phyloP scores from a whole-genome alignment of 1,140 invertebrate species.

The Bombus superbus region DNA sequence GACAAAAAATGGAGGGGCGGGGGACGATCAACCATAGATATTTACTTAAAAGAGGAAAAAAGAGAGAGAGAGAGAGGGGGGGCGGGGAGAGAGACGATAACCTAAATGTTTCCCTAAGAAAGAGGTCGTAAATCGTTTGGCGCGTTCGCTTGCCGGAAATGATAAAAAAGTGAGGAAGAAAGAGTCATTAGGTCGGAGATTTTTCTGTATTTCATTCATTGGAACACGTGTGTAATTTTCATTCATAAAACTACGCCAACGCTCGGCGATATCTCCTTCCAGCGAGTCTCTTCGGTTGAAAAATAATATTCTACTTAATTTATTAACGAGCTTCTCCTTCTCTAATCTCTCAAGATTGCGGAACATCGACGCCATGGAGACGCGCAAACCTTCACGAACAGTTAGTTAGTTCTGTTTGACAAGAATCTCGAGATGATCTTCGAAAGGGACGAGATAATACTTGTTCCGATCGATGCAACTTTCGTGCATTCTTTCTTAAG shows the following conservation, averaged over 20 bases:
- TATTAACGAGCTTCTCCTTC: no score
- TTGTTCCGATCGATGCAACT: no score
- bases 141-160: neutral
- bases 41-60: neutral
- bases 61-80: no score
- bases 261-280: neutral
- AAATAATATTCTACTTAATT: neutral
- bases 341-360: no score
- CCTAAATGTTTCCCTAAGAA: neutral
- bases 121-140: neutral
- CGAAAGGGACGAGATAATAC: no score
- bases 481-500: no score
- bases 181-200: neutral
- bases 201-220: neutral
- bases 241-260: neutral
- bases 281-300: neutral
- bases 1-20: no score
- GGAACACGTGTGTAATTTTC: neutral
- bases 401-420: no score
- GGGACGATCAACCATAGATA: neutral
- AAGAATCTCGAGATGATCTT: no score
- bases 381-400: no score
- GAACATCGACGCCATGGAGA: no score
- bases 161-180: neutral
- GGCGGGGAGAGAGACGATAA: neutral